Base-by-base conservation (phyloP, 2,888 invertebrate genomes). In the Tanytarsus gracilentus region DNA sequence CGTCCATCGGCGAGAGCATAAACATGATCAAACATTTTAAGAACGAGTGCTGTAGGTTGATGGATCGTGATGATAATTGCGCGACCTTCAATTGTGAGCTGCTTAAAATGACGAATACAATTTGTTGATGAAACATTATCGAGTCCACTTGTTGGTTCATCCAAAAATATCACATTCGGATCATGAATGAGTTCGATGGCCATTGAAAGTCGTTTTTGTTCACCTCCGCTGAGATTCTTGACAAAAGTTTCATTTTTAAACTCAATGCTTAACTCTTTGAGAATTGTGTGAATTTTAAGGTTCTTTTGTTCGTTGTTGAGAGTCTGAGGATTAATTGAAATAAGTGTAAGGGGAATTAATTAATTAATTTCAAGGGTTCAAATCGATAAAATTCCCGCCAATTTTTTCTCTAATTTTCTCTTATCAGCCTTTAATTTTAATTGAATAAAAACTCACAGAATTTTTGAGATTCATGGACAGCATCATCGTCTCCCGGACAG, bases 61-160 rank as follows among this genome's bases (percentile, higher is more conserved):
- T 95, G 95, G 68, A 95, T 89, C 16, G 89, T 88, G 68, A 89
- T 88, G 61, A 95, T 82, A 62, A 95, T 83, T 2, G 91, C 93
- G 65, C 90, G 79, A 7, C 94, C 94, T 67, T 89, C 88, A 61
- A 79, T 72, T 0, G 94, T 90, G 65, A 96, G 73, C 64, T 85
- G 80, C 72, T 88, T 90, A 55, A 96, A 77, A 62, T 94, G 72
- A 62, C 81, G 79, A 61, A 94, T 77, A 70, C 91, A 83, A 71
- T 93, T 90, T 71, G 86, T 88, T 61, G 91, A 86, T 44, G 88
- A 83, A 36, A 87, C 82, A 69, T 85, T 86, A 71, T 90, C 90
- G 65, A 90, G 72, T 36, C 89, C 89, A 70, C 88, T 89, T 25
- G 60, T 50, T 6, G 50, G 50, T 36, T 60, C 58, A 44, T 58